Base-by-base conservation (phyloP, 1,140 invertebrate genomes). In the Aphaenogaster rudis region DNA sequence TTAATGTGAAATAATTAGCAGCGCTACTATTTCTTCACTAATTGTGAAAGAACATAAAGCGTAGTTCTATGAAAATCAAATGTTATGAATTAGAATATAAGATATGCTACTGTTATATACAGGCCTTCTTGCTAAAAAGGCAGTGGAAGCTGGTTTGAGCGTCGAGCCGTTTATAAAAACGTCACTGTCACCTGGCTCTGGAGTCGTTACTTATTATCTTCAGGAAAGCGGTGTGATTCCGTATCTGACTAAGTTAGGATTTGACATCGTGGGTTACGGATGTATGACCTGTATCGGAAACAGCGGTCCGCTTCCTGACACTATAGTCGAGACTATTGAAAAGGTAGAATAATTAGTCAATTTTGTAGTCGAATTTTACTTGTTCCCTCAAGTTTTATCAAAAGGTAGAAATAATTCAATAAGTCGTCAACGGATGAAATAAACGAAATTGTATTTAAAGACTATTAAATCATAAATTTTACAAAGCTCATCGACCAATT, bases 231-330 rank as follows among this genome's bases (percentile, higher is more conserved):
- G 99, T 0, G 98, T 99, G 3, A 97, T 98, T 36, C 97, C 98
- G 0, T 98, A 97, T 92, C 95, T 99, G 59, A 97, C 98, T 86
- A 96, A 98, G 94, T 96, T 99, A 13, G 99, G 99, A 9, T 99
- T 99, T 95, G 97, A 98, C 92, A 97, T 99, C 77, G 98, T 98
- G 45, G 99, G 99, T n/a, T 99, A 99, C 93, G 97, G 99, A 1
- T 99, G 99, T 95, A 99, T 99, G 99, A 99, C 99, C 0, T 99
- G 99, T 95, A 99, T 99, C 89, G 99, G 99, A 9, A 99, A 99
- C 95, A 98, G 98, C 67, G 99, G 99, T 13, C 99, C 99, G 0
- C 96, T 99, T 8, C 98, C 98, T 78, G 98, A 99, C 85, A 96
- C 97, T 87, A 98, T 99, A 39, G 97, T 97, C 0, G 98, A 98